Conservation (phyloP, 2,113 vertebrate genomes). For the Conger conger region DNA sequence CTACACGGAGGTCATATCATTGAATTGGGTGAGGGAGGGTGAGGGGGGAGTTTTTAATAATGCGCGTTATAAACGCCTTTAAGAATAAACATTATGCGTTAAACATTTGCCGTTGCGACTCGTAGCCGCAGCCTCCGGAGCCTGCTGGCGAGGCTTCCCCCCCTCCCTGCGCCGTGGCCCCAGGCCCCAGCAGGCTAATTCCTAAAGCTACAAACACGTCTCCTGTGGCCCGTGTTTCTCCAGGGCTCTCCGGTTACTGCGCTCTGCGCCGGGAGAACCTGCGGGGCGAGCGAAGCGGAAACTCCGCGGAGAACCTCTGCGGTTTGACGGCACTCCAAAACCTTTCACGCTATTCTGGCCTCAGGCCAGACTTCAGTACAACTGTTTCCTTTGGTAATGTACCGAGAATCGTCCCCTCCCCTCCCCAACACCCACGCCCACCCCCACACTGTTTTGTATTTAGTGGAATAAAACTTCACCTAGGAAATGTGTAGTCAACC, state of each 20-base stretch:
- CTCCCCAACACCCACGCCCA: not conserved
- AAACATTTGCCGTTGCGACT: conserved; percentile 48
- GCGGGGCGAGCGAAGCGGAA: conserved; percentile 77
- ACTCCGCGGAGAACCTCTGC: conserved; percentile 74
- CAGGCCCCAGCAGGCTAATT: conserved; percentile 61
- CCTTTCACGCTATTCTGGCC: conserved; percentile 81
- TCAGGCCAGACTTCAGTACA: conserved; percentile 79
- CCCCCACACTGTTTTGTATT: conserved; percentile 19
- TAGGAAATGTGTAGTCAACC: conserved; percentile 11
- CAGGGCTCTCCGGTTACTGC: conserved; percentile 73
- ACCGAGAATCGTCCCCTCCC: conserved; percentile 72
- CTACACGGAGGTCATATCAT: conserved; percentile 33
- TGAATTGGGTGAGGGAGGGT: not conserved
- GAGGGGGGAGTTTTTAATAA: not conserved
- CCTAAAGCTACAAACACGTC: conserved; percentile 68
- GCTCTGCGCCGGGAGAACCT: conserved; percentile 70
- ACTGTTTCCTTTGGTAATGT: conserved; percentile 83
- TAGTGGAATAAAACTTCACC: conserved; percentile 13
- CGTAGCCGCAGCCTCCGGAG: conserved; percentile 45
- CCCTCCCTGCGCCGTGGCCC: conserved; percentile 41
- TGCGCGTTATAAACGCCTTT: conserved; percentile 27
- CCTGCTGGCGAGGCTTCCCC: conserved; percentile 48
- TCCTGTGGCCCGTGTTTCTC: conserved; percentile 53
- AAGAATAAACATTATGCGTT: conserved; percentile 22
- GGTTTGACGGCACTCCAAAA: conserved; percentile 80